Evolutionary conservation across 64 coral and sea anemone genomes (phyloP).

Genomic region (Stylophora pistillata): DNA sequence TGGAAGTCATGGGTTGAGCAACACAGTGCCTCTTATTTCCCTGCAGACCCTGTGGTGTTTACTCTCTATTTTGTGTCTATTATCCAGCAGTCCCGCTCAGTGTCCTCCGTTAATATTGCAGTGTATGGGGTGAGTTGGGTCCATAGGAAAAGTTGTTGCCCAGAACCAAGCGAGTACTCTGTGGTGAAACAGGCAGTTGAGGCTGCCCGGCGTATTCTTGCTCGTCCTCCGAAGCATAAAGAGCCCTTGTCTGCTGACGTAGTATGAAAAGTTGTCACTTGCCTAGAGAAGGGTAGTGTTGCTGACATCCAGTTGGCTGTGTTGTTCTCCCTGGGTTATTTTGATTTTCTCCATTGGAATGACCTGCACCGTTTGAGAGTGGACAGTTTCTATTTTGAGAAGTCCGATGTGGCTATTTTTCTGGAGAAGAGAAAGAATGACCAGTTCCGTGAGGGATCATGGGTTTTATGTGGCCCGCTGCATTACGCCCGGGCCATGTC

Average conservation of each 20-base stretch:
- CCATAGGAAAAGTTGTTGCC: conserved; percentile 36
- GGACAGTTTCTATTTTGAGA: conserved; percentile 30
- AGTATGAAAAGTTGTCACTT: not conserved
- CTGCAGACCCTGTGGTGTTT: not conserved
- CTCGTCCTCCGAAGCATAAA: conserved; percentile 6
- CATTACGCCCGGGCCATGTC: not conserved
- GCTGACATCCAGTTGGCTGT: conserved; percentile 15
- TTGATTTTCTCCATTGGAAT: conserved; percentile 50
- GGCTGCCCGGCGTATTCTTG: conserved; percentile 13
- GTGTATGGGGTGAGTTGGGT: conserved; percentile 49
- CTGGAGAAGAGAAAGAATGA: conserved; percentile 61
- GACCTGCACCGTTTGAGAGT: conserved; percentile 40
- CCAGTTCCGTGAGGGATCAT: not conserved
- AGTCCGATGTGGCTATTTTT: conserved; percentile 49
- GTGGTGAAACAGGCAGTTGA: conserved; percentile 25
- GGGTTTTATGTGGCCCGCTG: conserved; percentile 21
- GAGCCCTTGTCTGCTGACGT: conserved; percentile 1
- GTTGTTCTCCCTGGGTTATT: conserved; percentile 32
- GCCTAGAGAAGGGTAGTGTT: conserved; percentile 21
- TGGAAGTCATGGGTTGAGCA: conserved; percentile 29
- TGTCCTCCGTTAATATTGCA: conserved; percentile 1
- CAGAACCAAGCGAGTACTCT: not conserved
- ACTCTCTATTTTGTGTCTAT: conserved; percentile 22
- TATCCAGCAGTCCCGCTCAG: not conserved
- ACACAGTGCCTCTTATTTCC: not conserved